Evolutionary conservation across 1,140 invertebrate genomes (phyloP), one percentile per base, ranked within the genome.

Genomic region (Mercenaria mercenaria): DNA sequence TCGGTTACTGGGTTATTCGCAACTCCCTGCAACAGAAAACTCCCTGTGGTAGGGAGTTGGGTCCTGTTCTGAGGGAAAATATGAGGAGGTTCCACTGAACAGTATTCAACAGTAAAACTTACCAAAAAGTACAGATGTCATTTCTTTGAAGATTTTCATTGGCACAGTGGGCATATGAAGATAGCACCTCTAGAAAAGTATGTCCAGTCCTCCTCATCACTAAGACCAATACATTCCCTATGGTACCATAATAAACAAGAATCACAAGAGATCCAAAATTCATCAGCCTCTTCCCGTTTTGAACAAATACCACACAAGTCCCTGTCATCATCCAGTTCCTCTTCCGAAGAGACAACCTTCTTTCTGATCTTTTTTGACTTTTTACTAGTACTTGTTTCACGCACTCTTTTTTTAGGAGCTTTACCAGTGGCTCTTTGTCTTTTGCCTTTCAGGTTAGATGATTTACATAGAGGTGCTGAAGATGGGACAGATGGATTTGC

Each of bases 261-360:
- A 32, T 86, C 84, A 64, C 72, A 87, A 37, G 15, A 77, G 20
- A 87, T 87, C 84, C 84, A 87, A 64, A 76, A 26, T n/a, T 87
- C 84, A 50, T 39, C 29, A 1, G 56, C 74, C 39, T 32, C 64
- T 23, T 87, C 52, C 18, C 6, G 10, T 37, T 87, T 77, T 32
- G 37, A 10, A 50, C 84, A 87, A 43, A 87, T 67, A 39, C 84
- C 50, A 87, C 74, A 87, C 13, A n/a, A n/a, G 6, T 87, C 84
- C 18, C 13, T 69, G 26, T 86, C 29, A 29, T 20, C 32, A 47
- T 47, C 8, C n/a, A 56, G 3, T 8, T 56, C 52, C n/a, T 8
- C 52, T 20, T 56, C 52, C 3, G 43, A 47, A 47, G 43, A 47
- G 18, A 47, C 18, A 47, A 47, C 8, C 18, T 47, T 47, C 43